Evolutionary conservation across 2,113 vertebrate species (phyloP).

Genomic region (Oncorhynchus keta): DNA sequence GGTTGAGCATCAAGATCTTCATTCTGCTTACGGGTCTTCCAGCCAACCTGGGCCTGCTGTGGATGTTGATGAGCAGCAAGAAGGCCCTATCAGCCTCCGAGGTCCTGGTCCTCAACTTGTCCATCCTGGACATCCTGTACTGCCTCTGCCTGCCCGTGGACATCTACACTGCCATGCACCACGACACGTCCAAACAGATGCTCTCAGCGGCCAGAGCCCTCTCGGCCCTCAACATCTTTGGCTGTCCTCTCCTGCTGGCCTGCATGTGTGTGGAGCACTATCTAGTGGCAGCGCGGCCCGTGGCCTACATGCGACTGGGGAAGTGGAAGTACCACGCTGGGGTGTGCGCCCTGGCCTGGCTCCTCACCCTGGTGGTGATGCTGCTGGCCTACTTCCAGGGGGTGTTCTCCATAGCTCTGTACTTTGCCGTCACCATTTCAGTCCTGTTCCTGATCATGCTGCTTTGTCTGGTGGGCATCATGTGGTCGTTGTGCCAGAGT

Average conservation of each 20-base stretch:
- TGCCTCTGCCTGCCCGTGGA: conserved; percentile 38
- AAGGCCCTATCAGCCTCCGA: conserved; percentile 41
- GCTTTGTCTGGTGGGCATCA: conserved; percentile 43
- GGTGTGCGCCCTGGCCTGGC: conserved; percentile 37
- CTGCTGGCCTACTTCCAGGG: not conserved
- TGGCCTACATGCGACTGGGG: conserved; percentile 37
- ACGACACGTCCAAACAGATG: not conserved
- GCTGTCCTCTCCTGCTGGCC: conserved; percentile 54
- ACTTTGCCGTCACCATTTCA: conserved; percentile 15
- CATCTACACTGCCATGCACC: not conserved
- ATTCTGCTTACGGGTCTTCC: conserved; percentile 23
- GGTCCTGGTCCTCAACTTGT: conserved; percentile 48
- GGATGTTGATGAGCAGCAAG: conserved; percentile 39
- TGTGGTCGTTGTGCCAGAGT: conserved; percentile 18
- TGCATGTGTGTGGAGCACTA: conserved; percentile 61
- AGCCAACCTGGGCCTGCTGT: conserved; percentile 37
- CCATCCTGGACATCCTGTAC: conserved; percentile 34
- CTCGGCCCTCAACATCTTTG: conserved; percentile 32
- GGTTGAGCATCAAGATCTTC: conserved; percentile 24
- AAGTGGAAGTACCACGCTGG: conserved; percentile 24
- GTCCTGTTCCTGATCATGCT: conserved; percentile 47
- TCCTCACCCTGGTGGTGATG: conserved; percentile 28
- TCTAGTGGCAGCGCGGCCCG: conserved; percentile 34
- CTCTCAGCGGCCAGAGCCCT: not conserved
- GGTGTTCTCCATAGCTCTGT: conserved; percentile 16